Evolutionary conservation across 2,888 invertebrate genomes (phyloP).

Genomic region (Amphipyra berbera): DNA sequence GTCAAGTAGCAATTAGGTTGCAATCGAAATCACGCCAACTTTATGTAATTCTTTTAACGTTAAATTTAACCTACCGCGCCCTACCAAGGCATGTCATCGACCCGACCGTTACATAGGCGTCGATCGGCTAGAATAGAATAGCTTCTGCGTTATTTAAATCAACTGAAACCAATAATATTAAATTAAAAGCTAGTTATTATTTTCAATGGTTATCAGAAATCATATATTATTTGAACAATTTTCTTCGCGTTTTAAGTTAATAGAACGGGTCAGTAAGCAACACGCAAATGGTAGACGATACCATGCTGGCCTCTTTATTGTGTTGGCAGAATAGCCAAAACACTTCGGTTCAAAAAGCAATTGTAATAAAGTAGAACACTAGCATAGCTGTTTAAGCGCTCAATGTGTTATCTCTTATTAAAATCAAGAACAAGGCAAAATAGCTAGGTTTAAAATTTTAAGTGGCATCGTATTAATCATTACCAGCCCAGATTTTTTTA

Average conservation of each 20-base stretch:
- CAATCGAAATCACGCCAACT: conserved; percentile 4
- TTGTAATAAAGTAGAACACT: conserved; percentile 19
- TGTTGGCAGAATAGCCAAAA: not conserved
- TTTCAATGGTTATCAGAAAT: not conserved
- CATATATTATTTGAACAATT: conserved; percentile 1
- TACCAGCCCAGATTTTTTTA: not conserved
- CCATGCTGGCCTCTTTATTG: not conserved
- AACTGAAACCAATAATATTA: not conserved
- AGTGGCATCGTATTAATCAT: not conserved
- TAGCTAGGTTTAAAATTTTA: not conserved
- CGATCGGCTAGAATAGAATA: not conserved
- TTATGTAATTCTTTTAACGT: not conserved
- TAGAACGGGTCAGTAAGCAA: conserved; percentile 7
- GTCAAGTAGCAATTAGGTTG: not conserved
- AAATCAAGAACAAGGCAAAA: conserved; percentile 29
- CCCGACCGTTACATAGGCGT: conserved; percentile 1
- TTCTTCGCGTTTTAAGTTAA: not conserved
- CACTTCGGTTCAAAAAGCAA: conserved; percentile 4
- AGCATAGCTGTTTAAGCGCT: conserved; percentile 15
- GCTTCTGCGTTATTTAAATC: not conserved
- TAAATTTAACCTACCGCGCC: conserved; percentile 18
- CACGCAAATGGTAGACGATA: conserved; percentile 21
- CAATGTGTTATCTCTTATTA: conserved; percentile 9
- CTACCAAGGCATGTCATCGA: conserved; percentile 16
- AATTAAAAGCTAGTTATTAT: not conserved